Evolutionary conservation across 2,113 vertebrate genomes (phyloP).

Genomic region (Nettapus auritus): DNA sequence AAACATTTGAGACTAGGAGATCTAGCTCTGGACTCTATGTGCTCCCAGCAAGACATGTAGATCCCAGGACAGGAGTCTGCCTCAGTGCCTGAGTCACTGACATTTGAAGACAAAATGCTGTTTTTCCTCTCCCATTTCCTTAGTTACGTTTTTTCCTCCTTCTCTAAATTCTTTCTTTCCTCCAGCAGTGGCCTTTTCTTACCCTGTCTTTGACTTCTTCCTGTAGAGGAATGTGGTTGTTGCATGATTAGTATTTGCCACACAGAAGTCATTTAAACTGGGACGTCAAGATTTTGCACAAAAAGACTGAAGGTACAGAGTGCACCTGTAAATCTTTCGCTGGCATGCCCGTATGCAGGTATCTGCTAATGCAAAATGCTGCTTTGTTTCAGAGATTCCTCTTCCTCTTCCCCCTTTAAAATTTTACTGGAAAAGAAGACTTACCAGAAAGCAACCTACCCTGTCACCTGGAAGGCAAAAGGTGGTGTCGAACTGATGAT

Average conservation of each 20-base stretch:
- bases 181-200: not conserved
- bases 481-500: not conserved
- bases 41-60: fast-evolving
- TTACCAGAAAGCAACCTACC: not conserved
- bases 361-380: not conserved
- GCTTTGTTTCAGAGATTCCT: not conserved
- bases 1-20: not conserved
- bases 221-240: not conserved
- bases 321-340: not conserved
- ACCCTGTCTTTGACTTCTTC: not conserved
- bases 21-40: not conserved
- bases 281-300: not conserved
- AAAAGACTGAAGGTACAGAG: not conserved
- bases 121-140: constrained; percentile 17
- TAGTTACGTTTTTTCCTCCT: not conserved
- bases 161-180: not conserved
- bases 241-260: not conserved
- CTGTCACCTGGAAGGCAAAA: not conserved
- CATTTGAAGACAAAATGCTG: not conserved
- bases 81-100: not conserved
- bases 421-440: not conserved
- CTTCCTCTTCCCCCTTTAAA: not conserved
- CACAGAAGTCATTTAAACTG: not conserved
- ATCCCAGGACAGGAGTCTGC: not conserved
- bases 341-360: not conserved